Conservation (phyloP, 2,113 vertebrate species). For the Cricetomys ansorgei region DNA sequence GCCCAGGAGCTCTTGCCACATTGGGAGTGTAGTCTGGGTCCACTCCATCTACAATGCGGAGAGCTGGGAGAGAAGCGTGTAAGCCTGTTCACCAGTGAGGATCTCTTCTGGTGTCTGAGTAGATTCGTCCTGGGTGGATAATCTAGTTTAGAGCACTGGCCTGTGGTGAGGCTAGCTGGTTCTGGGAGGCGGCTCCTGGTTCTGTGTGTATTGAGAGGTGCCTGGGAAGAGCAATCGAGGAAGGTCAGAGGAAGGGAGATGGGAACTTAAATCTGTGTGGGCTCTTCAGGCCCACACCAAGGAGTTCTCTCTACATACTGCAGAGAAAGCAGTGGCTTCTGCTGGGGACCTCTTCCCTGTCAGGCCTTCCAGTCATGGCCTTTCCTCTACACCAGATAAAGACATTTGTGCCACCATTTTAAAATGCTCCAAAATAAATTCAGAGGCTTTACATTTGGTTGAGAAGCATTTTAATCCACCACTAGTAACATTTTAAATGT, state of each 20-base stretch:
- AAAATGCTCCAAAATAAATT: neutral
- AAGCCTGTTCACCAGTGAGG: slow-evolving; percentile 87
- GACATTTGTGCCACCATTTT: neutral
- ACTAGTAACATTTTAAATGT: neutral
- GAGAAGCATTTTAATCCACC: neutral
- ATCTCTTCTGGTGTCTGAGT: neutral
- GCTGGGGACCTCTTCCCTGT: neutral
- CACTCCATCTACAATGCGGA: slow-evolving; percentile 87
- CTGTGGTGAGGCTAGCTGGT: neutral
- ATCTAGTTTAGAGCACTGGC: neutral
- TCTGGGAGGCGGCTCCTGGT: neutral
- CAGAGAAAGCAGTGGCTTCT: neutral
- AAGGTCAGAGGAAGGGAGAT: slow-evolving; percentile 86
- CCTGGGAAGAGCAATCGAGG: slow-evolving; percentile 84
- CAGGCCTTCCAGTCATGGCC: neutral
- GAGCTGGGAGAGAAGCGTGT: slow-evolving; percentile 90
- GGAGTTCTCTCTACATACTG: slow-evolving; percentile 84
- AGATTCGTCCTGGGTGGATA: neutral
- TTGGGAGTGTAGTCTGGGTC: slow-evolving; percentile 63
- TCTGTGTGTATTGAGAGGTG: slow-evolving; percentile 34
- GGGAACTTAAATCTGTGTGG: slow-evolving; percentile 90
- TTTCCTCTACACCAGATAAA: neutral
- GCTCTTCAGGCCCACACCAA: slow-evolving; percentile 86
- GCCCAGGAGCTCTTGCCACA: slow-evolving; percentile 73
- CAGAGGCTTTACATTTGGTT: neutral